A percentile compares a stretch with the other conserved stretches of the same genome.
These are phyloP conservation scores for Cheilosia soror DNA, from an alignment of 2,888 invertebrate species.

Conservation along the genomic window DNA sequence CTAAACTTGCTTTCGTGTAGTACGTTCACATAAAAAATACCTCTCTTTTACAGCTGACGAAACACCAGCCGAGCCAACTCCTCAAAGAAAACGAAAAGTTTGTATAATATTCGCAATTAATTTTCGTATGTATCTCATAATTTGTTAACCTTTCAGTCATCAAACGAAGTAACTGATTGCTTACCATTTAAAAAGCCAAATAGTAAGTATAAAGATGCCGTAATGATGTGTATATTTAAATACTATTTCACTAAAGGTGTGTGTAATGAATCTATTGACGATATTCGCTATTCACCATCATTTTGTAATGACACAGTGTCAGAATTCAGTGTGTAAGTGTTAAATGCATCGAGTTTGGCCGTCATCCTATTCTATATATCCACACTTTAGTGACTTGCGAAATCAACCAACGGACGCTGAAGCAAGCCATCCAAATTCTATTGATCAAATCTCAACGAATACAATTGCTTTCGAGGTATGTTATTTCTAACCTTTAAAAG, in stretches of 20 bases:
- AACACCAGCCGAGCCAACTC: no score
- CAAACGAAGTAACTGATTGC: background rate
- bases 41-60: no score
- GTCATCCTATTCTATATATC: background rate
- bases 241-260: background rate
- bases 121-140: background rate
- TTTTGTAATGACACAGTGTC: conserved; percentile 11
- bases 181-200: conserved; percentile 1
- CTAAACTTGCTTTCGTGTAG: no score
- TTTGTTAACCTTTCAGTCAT: conserved; percentile 2
- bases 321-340: conserved; percentile 28
- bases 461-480: background rate
- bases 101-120: background rate
- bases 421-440: background rate
- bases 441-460: background rate
- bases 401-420: background rate
- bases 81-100: conserved; percentile 39
- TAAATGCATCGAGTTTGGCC: background rate
- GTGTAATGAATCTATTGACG: conserved; percentile 4
- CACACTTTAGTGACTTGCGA: background rate
- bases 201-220: background rate
- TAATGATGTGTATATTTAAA: background rate
- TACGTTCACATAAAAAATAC: no score
- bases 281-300: conserved; percentile 15
- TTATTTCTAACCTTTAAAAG: background rate